phyloP scores from a whole-genome alignment of 2,888 invertebrate genomes.

The Ennomos erosarius region DNA sequence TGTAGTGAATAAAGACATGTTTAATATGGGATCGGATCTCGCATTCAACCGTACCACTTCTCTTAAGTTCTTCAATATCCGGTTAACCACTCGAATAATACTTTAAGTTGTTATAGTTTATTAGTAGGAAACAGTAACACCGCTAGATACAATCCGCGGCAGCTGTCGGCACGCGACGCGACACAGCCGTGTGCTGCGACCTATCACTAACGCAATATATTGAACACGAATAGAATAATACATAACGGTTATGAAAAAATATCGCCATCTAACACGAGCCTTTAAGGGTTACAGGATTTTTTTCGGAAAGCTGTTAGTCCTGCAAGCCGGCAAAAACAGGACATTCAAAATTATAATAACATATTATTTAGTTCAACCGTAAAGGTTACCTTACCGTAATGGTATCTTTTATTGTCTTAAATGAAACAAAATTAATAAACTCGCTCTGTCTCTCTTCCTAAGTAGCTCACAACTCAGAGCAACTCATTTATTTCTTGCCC shows the following conservation, averaged over 20 bases:
- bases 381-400: too few species aligned
- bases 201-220: conserved; percentile 71
- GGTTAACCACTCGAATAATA: not conserved
- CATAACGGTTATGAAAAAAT: conserved; percentile 38
- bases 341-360: too few species aligned
- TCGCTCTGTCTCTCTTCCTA: too few species aligned
- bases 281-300: too few species aligned
- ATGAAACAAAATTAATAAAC: too few species aligned
- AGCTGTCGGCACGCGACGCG: conserved; percentile 49
- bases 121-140: conserved; percentile 10
- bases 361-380: too few species aligned
- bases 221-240: conserved; percentile 60
- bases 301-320: too few species aligned
- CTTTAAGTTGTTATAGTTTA: conserved; percentile 9
- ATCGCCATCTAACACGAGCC: conserved; percentile 12
- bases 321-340: too few species aligned
- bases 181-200: conserved; percentile 56
- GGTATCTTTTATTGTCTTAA: too few species aligned
- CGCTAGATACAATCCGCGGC: conserved; percentile 49
- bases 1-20: too few species aligned
- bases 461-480: not conserved
- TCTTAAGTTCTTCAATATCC: conserved; percentile 6
- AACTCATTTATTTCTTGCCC: conserved; percentile 12
- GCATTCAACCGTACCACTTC: conserved; percentile 2
- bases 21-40: too few species aligned